Evolutionary conservation across 2,888 invertebrate species (phyloP), one percentile per base, ranked within the genome.

Genomic region (Clusia tigrina): DNA sequence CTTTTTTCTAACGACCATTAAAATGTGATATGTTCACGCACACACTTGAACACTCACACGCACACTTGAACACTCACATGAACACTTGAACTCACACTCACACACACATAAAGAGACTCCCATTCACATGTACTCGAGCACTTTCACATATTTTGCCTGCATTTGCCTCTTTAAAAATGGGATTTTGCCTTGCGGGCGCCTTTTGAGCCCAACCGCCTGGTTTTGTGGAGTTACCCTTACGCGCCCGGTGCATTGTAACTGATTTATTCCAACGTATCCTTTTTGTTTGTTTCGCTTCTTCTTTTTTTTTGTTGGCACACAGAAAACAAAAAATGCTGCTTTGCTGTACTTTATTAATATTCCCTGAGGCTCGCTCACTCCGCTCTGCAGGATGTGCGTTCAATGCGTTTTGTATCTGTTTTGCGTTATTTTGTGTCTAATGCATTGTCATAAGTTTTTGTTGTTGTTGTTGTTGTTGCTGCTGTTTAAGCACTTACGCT

Each of bases 401-500:
- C 6, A 42, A 15, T 42, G 42, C 42, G 42, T 48, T 48, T 48
- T 48, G 22, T 48, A 48, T 48, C 48, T 48, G 22, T 42, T 42
- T 42, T 17, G 42, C 42, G 9, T 42, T 42, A 15, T 42, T 42
- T 32, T 17, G 42, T 10, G n/a, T 42, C 6, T 20, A 48, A 48
- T 22, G 15, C 48, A 48, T 20, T 48, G 20, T 48, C 48, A 48
- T 48, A 48, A 48, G 18, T 48, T 22, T 6, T 22, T 48, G 48
- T 18, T 2, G 18, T 48, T n/a, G n/a, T 20, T 48, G 3, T 48
- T 48, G 48, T 20, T 20, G 48, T 48, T 12, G 20, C 3, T 20
- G 48, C 48, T 20, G 3, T 22, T 18, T 2, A 18, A 48, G 20
- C 3, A 48, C 48, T 48, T 53, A 38, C 42, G 69, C 71, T 77